Conservation (phyloP, 2,888 invertebrate genomes). For the Frankliniella fusca region DNA sequence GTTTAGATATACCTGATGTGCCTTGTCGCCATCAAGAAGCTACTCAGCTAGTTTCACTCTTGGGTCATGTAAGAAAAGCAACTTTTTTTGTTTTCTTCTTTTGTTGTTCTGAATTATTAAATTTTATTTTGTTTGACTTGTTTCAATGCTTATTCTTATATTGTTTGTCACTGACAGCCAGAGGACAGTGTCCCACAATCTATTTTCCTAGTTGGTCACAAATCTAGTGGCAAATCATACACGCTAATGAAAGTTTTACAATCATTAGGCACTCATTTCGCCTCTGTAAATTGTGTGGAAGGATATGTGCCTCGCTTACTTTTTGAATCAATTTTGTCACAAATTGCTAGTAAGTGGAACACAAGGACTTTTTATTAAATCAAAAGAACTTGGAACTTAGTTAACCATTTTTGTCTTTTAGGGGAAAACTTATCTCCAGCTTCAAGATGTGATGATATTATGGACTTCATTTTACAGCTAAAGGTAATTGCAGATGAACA, state of each 20-base stretch:
- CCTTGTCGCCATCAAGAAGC: not conserved
- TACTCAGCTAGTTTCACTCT: not conserved
- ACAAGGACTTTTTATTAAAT: not conserved
- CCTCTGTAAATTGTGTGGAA: constrained; percentile 74
- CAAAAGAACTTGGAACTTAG: not conserved
- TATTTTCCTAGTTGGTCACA: constrained; percentile 76
- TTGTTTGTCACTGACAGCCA: constrained; percentile 33
- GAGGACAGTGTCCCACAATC: constrained; percentile 63
- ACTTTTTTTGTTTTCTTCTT: not conserved
- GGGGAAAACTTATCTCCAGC: not conserved
- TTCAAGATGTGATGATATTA: constrained; percentile 61
- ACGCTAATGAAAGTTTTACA: constrained; percentile 60
- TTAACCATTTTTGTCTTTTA: not conserved
- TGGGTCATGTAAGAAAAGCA: not conserved
- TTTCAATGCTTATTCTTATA: not conserved
- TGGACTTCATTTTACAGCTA: constrained; percentile 57
- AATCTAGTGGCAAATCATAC: constrained; percentile 78
- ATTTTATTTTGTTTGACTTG: not conserved
- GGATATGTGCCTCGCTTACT: constrained; percentile 72
- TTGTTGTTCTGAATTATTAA: not conserved
- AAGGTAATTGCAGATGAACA: constrained; percentile 42
- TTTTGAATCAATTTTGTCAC: constrained; percentile 67
- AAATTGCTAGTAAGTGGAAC: constrained; percentile 47
- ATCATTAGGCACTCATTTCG: constrained; percentile 55
- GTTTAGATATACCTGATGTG: not conserved